phyloP scores from a whole-genome alignment of 2,888 invertebrate genomes.

The Caenorhabditis uteleia region DNA sequence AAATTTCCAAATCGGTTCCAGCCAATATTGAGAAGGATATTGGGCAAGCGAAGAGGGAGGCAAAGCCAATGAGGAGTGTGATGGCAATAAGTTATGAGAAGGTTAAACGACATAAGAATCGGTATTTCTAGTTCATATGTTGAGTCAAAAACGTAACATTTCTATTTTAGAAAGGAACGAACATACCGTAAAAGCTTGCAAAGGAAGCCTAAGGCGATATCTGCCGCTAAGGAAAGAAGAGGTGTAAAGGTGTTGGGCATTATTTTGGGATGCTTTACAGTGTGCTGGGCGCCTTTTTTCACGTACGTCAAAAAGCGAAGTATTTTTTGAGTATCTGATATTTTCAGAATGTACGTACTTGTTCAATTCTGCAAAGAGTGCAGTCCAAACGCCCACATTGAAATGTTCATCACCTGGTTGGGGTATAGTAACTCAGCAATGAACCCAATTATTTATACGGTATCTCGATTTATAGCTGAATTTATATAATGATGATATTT shows the following conservation, averaged over 20 bases:
- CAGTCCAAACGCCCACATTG: conserved; percentile 67
- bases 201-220: conserved; percentile 68
- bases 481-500: conserved; percentile 8
- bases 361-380: conserved; percentile 66
- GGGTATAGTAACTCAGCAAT: conserved; percentile 69
- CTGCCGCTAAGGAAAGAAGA: conserved; percentile 68
- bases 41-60: conserved; percentile 49
- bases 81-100: conserved; percentile 64
- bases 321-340: not conserved
- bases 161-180: conserved; percentile 61
- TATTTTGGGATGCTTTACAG: conserved; percentile 69
- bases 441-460: conserved; percentile 70
- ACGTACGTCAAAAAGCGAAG: conserved; percentile 37
- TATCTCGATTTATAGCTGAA: conserved; percentile 11
- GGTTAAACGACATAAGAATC: conserved; percentile 66
- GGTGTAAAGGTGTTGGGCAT: conserved; percentile 69
- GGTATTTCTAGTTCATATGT: conserved; percentile 28
- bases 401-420: conserved; percentile 70
- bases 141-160: no score
- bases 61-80: conserved; percentile 47
- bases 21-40: conserved; percentile 42
- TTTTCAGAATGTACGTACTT: conserved; percentile 67
- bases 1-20: conserved; percentile 46
- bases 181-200: conserved; percentile 66
- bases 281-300: conserved; percentile 70